Base-by-base conservation (phyloP, 2,888 invertebrate species). In the Scaptomyza caliginosa region DNA sequence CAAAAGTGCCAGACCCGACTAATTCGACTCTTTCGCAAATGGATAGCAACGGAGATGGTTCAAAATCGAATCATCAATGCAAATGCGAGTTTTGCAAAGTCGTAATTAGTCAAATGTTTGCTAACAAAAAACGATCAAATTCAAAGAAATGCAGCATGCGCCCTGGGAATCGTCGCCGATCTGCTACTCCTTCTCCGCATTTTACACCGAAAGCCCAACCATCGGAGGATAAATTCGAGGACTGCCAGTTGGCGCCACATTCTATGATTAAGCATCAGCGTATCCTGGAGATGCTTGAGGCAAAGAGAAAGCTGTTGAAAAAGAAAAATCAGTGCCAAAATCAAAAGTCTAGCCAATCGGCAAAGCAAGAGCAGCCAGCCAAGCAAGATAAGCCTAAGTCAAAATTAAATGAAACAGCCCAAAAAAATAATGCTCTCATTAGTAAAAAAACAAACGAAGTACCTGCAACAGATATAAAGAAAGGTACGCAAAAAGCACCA, bases 31-130 rank as follows among this genome's bases (percentile, higher is more conserved):
- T 1, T 3, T 16, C n/a, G 4, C n/a, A 48, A 17, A 6, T n/a
- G 3, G 51, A 69, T 1, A 60, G 40, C 7, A 24, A 38, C 1
- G 65, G 19, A n/a, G 34, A 7, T 21, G 38, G 19, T 11, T 7
- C 11, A 8, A 21, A 38, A 7, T 6, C 13, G 0, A 45, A 45
- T 11, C 34, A 42, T 4, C 4, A 32, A 2, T 71, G 71, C 16
- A 48, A 26, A 5, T 71, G 71, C n/a, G 71, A 75, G 4, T 64
- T 75, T 24, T 71, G 71, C 30, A 70, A 70, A 13, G 34, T 39
- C 6, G 34, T 71, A 0, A 30, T 70, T 7, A 54, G 24, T 42
- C 71, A 64, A 46, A 24, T 74, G 1, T 43, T 57, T 8, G 10
- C 34, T 0, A 13, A 19, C 10, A 71, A 69, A n/a, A 74, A 46